phyloP scores from a whole-genome alignment of 2,797 vertebrate species.

The Acanthornis magna region DNA sequence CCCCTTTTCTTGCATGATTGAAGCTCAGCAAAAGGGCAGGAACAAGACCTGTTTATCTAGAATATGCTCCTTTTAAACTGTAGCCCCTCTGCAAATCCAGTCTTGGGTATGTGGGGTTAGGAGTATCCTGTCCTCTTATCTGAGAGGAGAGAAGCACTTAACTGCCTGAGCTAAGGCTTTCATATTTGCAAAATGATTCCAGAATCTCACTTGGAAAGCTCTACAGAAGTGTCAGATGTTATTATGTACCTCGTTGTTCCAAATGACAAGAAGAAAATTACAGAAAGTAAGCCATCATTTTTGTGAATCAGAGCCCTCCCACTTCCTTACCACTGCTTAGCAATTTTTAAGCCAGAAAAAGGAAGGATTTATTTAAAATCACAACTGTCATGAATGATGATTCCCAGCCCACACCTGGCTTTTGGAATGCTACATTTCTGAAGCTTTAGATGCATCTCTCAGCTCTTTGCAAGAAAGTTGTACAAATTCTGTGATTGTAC shows the following conservation, averaged over 20 bases:
- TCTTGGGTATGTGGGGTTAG: not conserved
- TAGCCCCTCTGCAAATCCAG: not conserved
- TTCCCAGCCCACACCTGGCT: conserved; percentile 54
- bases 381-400: conserved; percentile 46
- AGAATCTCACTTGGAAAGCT: conserved; percentile 45
- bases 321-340: conserved; percentile 51
- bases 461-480: conserved; percentile 10
- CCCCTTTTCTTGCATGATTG: not conserved
- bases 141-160: not conserved
- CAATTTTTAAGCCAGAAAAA: conserved; percentile 57
- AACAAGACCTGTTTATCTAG: not conserved
- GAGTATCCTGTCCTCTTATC: not conserved
- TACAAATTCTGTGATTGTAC: not conserved
- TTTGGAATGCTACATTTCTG: conserved; percentile 32
- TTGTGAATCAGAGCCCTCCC: conserved; percentile 60
- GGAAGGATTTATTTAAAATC: conserved; percentile 63
- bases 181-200: conserved; percentile 14
- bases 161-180: conserved; percentile 18
- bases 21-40: not conserved
- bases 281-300: conserved; percentile 57
- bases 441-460: conserved; percentile 24
- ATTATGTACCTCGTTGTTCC: conserved; percentile 47
- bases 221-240: conserved; percentile 59
- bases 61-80: not conserved
- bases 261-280: conserved; percentile 58